These are phyloP conservation scores for Sphaeramia orbicularis DNA, from an alignment of 2,797 vertebrate species.

Conservation along the genomic window DNA sequence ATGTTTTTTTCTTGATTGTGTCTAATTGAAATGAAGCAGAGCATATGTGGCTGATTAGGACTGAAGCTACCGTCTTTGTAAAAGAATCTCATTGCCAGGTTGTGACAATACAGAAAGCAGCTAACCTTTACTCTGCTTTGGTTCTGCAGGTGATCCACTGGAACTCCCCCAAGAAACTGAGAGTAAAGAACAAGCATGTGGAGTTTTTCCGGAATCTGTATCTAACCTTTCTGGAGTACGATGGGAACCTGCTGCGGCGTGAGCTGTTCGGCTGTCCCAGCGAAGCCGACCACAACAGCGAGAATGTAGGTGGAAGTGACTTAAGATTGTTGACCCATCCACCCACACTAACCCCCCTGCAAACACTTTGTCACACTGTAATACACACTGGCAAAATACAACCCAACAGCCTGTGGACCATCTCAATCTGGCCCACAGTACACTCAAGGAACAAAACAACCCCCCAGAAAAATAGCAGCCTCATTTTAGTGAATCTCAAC, in stretches of 20 bases:
- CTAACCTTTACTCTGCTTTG: not conserved
- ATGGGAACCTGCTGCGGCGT: slow-evolving; percentile 93
- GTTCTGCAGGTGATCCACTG: slow-evolving; percentile 94
- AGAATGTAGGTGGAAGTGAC: slow-evolving; percentile 88
- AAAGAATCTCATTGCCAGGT: not conserved
- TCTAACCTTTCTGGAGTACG: slow-evolving; percentile 96
- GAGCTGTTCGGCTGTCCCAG: slow-evolving; percentile 97
- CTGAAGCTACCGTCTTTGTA: not conserved
- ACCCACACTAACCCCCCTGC: too few relatives aligned
- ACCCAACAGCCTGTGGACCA: too few relatives aligned
- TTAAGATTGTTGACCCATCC: too few relatives aligned
- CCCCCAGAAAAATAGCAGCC: too few relatives aligned
- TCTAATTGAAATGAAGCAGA: too few relatives aligned
- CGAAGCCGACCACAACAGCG: slow-evolving; percentile 93
- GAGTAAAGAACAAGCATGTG: slow-evolving; percentile 98
- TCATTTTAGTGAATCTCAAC: too few relatives aligned
- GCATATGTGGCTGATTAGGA: too few relatives aligned
- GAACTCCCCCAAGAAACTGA: slow-evolving; percentile 98
- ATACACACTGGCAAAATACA: too few relatives aligned
- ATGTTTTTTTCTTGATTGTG: too few relatives aligned
- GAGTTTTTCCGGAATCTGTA: slow-evolving; percentile 98
- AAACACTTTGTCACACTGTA: too few relatives aligned
- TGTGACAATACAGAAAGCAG: not conserved
- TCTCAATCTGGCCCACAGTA: too few relatives aligned
- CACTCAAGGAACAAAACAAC: too few relatives aligned